phyloP scores from a whole-genome alignment of 2,888 invertebrate species.

The Lasiommata megera region DNA sequence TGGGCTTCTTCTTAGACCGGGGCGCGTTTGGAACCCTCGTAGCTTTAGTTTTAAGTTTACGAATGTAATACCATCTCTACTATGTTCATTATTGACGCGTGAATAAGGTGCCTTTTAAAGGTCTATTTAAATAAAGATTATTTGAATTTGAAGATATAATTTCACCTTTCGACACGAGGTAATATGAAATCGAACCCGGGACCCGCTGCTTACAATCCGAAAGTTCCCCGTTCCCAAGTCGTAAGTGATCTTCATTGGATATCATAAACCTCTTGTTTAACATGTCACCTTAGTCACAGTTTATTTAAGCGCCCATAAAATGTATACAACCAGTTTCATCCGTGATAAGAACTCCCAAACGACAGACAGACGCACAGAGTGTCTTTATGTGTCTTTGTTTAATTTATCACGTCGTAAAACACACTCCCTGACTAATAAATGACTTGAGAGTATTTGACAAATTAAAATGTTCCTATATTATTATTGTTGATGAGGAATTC shows the following conservation, averaged over 20 bases:
- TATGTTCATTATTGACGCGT: too few relatives aligned
- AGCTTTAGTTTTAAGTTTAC: too few relatives aligned
- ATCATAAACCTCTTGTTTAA: not conserved
- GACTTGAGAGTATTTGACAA: slow-evolving; percentile 10
- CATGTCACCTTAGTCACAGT: slow-evolving; percentile 1
- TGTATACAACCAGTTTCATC: slow-evolving; percentile 7
- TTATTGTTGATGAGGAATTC: not conserved
- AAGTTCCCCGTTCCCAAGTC: not conserved
- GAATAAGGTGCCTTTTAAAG: too few relatives aligned
- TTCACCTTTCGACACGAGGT: too few relatives aligned
- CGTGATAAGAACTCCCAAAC: slow-evolving; percentile 1
- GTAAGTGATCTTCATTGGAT: not conserved
- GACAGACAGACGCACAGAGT: slow-evolving; percentile 1
- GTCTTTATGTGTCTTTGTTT: slow-evolving; percentile 11
- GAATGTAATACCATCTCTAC: too few relatives aligned
- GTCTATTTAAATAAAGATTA: too few relatives aligned
- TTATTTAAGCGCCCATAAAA: slow-evolving; percentile 13
- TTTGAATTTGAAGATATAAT: too few relatives aligned
- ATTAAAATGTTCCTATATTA: slow-evolving; percentile 8
- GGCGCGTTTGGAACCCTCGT: too few relatives aligned
- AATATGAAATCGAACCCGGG: not conserved
- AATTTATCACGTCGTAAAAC: slow-evolving; percentile 16
- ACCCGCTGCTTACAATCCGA: not conserved
- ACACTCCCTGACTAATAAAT: slow-evolving; percentile 1
- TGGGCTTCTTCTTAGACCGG: too few relatives aligned